Percentiles rank a stretch among this genome's conserved stretches.
phyloP scores from a whole-genome alignment of 2,888 invertebrate species.

The Ramazzottius varieornatus region DNA sequence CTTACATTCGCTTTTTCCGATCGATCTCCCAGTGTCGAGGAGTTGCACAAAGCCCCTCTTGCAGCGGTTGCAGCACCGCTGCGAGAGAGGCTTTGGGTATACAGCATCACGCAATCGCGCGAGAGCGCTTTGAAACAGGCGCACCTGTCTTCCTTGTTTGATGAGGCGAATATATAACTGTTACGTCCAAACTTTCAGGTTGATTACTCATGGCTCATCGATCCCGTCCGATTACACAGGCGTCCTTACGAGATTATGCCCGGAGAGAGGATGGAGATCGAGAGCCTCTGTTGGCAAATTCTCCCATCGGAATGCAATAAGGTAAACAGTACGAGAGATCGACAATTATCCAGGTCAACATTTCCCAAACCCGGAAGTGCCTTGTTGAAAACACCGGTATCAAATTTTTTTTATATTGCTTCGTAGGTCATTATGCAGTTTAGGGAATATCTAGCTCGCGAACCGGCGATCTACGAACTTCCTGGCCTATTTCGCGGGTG shows the following conservation, averaged over 20 bases:
- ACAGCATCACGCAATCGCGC: no score
- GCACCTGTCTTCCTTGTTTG: no score
- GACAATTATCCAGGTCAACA: neutral
- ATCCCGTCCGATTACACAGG: neutral
- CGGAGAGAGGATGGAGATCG: neutral
- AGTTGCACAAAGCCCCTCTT: no score
- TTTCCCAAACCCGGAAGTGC: no score
- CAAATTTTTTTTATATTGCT: neutral
- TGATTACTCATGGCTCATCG: neutral
- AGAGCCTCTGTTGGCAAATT: neutral
- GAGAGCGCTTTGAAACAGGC: no score
- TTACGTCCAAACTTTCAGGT: neutral
- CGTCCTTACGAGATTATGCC: neutral
- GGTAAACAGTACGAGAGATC: neutral
- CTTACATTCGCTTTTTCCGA: no score
- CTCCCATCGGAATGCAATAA: neutral
- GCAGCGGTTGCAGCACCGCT: no score
- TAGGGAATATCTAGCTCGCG: neutral
- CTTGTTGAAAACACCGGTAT: neutral
- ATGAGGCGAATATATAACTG: no score
- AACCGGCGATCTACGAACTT: neutral
- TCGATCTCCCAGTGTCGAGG: no score
- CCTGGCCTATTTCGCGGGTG: neutral
- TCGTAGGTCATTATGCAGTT: constrained; percentile 1
- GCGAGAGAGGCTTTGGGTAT: no score